phyloP scores from a whole-genome alignment of 1,140 invertebrate species.

The Drosophila ananassae region DNA sequence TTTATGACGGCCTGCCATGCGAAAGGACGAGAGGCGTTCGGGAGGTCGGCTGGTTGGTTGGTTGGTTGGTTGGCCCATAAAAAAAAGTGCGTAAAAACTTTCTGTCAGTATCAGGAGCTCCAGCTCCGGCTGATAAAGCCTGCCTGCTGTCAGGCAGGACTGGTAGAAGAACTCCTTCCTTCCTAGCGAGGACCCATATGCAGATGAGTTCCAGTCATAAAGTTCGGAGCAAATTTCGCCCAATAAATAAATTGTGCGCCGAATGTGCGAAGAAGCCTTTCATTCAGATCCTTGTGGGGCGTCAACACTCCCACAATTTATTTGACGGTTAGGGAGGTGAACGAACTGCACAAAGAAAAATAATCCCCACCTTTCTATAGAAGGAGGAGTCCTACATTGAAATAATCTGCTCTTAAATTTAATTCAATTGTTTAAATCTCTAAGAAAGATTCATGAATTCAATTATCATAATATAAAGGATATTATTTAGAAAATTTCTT shows the following conservation, averaged over 20 bases:
- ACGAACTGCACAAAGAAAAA: conserved; percentile 22
- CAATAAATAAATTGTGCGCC: conserved; percentile 72
- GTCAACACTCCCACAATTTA: conserved; percentile 42
- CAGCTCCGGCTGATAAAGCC: conserved; percentile 51
- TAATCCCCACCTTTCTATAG: background rate
- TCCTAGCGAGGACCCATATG: conserved; percentile 51
- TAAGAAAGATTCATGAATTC: too few species aligned
- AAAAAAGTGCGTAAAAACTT: conserved; percentile 77
- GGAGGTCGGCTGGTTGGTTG: background rate
- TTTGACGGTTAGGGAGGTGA: conserved; percentile 15
- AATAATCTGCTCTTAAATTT: too few species aligned
- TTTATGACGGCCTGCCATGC: conserved; percentile 79
- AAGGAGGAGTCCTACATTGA: background rate
- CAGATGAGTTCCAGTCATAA: conserved; percentile 72
- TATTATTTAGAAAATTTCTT: background rate
- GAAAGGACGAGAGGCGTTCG: conserved; percentile 25
- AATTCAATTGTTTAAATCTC: too few species aligned
- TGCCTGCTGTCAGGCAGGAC: conserved; percentile 21
- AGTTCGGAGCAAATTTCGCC: conserved; percentile 50
- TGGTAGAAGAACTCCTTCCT: background rate
- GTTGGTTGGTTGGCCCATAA: conserved; percentile 56
- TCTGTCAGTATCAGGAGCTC: conserved; percentile 35
- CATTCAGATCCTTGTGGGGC: conserved; percentile 31
- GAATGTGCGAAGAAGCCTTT: conserved; percentile 75
- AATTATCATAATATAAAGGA: too few species aligned